Conservation (phyloP, 1,140 invertebrate genomes). For the Zaprionus vittiger region DNA sequence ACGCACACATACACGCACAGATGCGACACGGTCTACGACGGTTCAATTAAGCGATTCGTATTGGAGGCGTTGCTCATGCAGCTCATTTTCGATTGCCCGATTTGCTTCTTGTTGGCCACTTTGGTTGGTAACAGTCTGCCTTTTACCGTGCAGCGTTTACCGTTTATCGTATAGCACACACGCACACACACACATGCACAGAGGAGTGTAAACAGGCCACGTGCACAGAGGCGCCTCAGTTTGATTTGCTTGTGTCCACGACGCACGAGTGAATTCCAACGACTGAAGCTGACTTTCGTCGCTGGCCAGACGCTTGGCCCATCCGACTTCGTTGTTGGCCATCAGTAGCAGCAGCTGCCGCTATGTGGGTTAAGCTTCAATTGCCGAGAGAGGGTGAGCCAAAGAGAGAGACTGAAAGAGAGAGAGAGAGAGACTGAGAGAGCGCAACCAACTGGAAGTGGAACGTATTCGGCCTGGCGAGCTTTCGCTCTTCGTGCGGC, state of each 20-base stretch:
- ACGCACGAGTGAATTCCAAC: conserved; percentile 81
- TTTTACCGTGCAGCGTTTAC: background rate
- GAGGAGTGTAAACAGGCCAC: conserved; percentile 41
- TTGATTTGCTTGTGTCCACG: conserved; percentile 65
- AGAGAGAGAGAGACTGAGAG: background rate
- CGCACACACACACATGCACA: conserved; percentile 23
- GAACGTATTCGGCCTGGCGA: conserved; percentile 49
- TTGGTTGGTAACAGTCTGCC: conserved; percentile 15
- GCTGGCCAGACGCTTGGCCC: conserved; percentile 49
- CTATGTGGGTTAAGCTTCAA: conserved; percentile 67
- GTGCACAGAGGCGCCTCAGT: conserved; percentile 45
- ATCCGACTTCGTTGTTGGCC: conserved; percentile 22
- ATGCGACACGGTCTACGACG: background rate
- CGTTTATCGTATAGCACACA: conserved; percentile 21
- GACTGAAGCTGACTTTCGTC: conserved; percentile 63
- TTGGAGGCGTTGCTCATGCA: conserved; percentile 17
- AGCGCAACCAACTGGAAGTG: conserved; percentile 59
- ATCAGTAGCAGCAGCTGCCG: conserved; percentile 7
- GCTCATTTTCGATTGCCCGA: conserved; percentile 57
- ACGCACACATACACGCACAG: conserved; percentile 28
- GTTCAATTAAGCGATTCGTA: conserved; percentile 32
- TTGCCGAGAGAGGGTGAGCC: background rate
- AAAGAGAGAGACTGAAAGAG: background rate
- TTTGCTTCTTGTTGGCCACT: conserved; percentile 30
- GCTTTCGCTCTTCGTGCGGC: conserved; percentile 41